Evolutionary conservation across 2,797 vertebrate species (phyloP).

Genomic region (Spatula versicolor): DNA sequence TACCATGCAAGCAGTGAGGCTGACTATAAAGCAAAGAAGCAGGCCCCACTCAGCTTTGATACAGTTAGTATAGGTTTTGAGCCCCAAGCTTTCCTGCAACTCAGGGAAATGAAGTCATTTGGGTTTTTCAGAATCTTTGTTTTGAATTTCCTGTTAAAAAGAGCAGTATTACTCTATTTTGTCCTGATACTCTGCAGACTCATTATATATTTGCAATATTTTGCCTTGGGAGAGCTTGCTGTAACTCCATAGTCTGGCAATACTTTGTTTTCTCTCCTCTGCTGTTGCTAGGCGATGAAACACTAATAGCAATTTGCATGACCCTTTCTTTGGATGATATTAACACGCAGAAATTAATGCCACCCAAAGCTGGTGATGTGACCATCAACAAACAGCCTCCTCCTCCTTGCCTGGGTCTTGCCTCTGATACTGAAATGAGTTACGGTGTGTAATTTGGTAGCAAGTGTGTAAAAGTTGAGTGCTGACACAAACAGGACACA

Average conservation of each 20-base stretch:
- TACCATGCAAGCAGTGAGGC: background rate
- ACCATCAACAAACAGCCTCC: background rate
- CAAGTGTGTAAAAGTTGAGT: background rate
- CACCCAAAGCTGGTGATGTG: background rate
- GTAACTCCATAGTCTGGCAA: background rate
- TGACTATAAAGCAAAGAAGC: background rate
- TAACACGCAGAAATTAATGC: background rate
- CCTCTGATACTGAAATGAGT: background rate
- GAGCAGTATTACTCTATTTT: background rate
- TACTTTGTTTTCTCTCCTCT: background rate
- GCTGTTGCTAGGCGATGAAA: constrained; percentile 52
- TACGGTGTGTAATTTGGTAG: background rate
- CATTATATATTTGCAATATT: background rate
- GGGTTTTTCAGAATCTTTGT: background rate
- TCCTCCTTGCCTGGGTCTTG: background rate
- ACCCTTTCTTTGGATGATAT: constrained; percentile 19
- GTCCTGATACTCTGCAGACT: background rate
- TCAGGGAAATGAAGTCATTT: background rate
- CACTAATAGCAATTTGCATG: background rate
- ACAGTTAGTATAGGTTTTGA: background rate
- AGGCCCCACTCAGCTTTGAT: too few relatives aligned
- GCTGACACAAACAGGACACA: background rate
- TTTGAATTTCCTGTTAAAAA: background rate
- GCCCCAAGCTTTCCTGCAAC: background rate
- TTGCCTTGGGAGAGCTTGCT: background rate